Base-by-base conservation (phyloP, 2,113 vertebrate species). In the Progne subis region DNA sequence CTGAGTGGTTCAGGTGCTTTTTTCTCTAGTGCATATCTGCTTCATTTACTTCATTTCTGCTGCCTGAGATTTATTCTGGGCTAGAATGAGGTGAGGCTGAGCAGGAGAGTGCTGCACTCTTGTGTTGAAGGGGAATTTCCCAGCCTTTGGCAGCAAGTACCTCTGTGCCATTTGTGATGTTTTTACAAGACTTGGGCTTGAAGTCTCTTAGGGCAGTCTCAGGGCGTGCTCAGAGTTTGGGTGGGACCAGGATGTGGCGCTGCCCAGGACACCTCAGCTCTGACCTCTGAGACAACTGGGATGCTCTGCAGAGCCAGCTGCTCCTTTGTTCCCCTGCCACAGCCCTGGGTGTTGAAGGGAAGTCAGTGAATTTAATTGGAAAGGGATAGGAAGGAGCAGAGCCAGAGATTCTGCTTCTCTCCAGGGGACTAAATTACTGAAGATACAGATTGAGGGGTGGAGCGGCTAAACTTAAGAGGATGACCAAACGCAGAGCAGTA, bases 201-300 rank as follows among this genome's bases (percentile, higher is more conserved):
- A 75, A 14, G 44, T 56, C 57, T 44, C 12, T 18, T 1, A 44
- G 80, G 39, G 50, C 67, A 57, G 52, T n/a, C 63, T 19, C 2
- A 12, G 85, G 82, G 79, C 0, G 9, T 69, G 90, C 76, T 75
- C 17, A 0, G 52, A 46, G 52, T 20, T 47, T 78, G 83, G 88
- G 69, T 70, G 93, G 90, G 84, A 74, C 57, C 96, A 96, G 90
- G 85, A 93, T 94, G 60, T 92, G 79, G n/a, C 14, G 17, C 61
- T 82, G 75, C 70, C 65, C 34, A 8, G 5, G n/a, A 34, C 69
- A 61, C 63, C 67, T 77, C 65, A 63, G 32, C 87, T 84, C 57
- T 91, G 93, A 91, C 86, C 77, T 80, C 59, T 43, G 70, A 76
- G 68, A 57, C 78, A 64, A 19, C 56, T 7, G 9, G 67, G 71